Evolutionary conservation across 2,113 vertebrate species (phyloP).

Genomic region (Dunckerocampus dactyliophorus): DNA sequence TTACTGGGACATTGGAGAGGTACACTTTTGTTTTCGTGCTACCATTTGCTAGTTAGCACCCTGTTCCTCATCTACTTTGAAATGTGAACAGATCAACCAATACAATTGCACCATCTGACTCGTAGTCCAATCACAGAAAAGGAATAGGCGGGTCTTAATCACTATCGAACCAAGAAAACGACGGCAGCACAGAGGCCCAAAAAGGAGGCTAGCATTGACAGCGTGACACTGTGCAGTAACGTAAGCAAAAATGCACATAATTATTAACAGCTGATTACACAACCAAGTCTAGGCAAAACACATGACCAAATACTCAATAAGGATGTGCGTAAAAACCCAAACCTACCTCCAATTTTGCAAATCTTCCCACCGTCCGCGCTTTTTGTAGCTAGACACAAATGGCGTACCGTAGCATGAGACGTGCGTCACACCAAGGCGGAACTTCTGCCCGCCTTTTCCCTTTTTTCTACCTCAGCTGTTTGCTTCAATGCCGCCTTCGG

Average conservation of each 20-base stretch:
- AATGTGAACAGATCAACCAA: conserved; percentile 33
- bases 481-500: conserved; percentile 9
- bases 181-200: conserved; percentile 88
- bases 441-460: neutral
- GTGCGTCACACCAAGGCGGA: conserved; percentile 55
- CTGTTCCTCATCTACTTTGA: conserved; percentile 32
- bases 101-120: conserved; percentile 20
- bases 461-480: conserved; percentile 23
- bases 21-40: too few relatives aligned
- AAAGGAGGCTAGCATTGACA: conserved; percentile 75
- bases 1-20: too few relatives aligned
- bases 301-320: too few relatives aligned
- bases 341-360: conserved; percentile 63
- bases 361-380: conserved; percentile 74
- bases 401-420: conserved; percentile 83
- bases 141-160: conserved; percentile 27
- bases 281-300: neutral
- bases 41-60: conserved; percentile 46
- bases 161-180: conserved; percentile 69
- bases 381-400: conserved; percentile 83
- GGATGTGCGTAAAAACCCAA: neutral
- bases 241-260: neutral
- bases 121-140: conserved; percentile 31
- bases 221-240: conserved; percentile 25
- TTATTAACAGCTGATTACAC: neutral